Evolutionary conservation across 35 echinoderm and acorn worm genomes (phyloP), one percentile per base, ranked within the genome.

Genomic region (Antedon bifida): DNA sequence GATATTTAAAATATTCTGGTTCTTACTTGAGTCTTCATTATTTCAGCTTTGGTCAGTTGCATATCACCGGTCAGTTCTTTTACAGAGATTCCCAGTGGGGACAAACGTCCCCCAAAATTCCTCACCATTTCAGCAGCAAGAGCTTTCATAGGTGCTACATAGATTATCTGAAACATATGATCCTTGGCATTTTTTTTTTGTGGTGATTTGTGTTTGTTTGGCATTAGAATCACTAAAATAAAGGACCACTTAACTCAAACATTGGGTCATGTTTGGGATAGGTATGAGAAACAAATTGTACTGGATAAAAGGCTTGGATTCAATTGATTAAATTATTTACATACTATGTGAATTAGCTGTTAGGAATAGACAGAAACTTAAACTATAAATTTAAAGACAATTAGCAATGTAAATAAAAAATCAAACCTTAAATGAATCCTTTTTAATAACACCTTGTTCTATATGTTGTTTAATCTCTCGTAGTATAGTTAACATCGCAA

Each of bases 141-240:
- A 9, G 94, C 94, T 76, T 97, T 97, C 94, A 97, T 97, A 11
- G 94, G 94, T 30, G 94, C 94, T 31, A 97, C 90, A 77, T 97
- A 97, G 28, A 97, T 87, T 30, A 97, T 90, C 94, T 97, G 46
- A 42, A 36, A 79, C 0, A 26, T 1, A 42, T n/a, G n/a, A n/a
- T n/a, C n/a, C n/a, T n/a, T n/a, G n/a, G n/a, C n/a, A n/a, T n/a
- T n/a, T n/a, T n/a, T n/a, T n/a, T n/a, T n/a, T n/a, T n/a, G n/a
- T n/a, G n/a, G n/a, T n/a, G n/a, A n/a, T n/a, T n/a, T n/a, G n/a
- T n/a, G n/a, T n/a, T n/a, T n/a, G n/a, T n/a, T n/a, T n/a, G n/a
- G n/a, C n/a, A n/a, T n/a, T n/a, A n/a, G n/a, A n/a, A n/a, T n/a
- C n/a, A n/a, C n/a, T n/a, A n/a, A n/a, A n/a, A n/a, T n/a, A n/a